Conservation (phyloP, 2,113 vertebrate species). For the Ardeotis arabs region DNA sequence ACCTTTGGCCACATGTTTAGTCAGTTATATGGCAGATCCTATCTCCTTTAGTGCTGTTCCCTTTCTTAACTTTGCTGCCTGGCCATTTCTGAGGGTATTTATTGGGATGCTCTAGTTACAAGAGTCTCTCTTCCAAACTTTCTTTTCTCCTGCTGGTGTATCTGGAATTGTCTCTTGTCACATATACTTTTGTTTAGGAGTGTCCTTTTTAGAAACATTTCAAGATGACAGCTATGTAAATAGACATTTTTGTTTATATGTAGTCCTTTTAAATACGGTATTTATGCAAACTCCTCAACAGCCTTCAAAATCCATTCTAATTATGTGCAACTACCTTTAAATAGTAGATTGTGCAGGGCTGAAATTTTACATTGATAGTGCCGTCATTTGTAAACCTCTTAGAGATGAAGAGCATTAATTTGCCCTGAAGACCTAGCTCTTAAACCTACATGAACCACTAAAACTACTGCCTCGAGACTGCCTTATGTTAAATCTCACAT, state of each 20-base stretch:
- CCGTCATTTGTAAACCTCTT: constrained; percentile 39
- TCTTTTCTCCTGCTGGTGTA: not conserved
- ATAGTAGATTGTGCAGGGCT: constrained; percentile 17
- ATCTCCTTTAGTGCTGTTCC: not conserved
- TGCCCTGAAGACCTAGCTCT: not conserved
- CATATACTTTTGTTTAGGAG: not conserved
- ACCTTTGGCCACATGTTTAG: not conserved
- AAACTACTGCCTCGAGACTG: constrained; percentile 10
- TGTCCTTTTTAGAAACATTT: constrained; percentile 19
- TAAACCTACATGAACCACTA: not conserved
- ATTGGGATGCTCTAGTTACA: not conserved
- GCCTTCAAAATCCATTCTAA: not conserved
- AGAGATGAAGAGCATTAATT: constrained; percentile 26
- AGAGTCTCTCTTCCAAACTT: not conserved
- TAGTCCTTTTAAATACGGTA: not conserved
- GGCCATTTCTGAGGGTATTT: not conserved
- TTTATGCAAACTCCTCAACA: constrained; percentile 39
- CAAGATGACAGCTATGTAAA: constrained; percentile 6
- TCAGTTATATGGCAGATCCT: not conserved
- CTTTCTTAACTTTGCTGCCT: not conserved
- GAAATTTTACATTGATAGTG: not conserved
- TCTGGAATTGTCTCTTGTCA: not conserved
- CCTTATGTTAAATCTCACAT: not conserved
- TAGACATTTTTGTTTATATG: not conserved
- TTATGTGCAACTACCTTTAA: constrained; percentile 44